Base-by-base conservation (phyloP, 1,140 invertebrate species). In the Lordiphosa clarofinis region DNA sequence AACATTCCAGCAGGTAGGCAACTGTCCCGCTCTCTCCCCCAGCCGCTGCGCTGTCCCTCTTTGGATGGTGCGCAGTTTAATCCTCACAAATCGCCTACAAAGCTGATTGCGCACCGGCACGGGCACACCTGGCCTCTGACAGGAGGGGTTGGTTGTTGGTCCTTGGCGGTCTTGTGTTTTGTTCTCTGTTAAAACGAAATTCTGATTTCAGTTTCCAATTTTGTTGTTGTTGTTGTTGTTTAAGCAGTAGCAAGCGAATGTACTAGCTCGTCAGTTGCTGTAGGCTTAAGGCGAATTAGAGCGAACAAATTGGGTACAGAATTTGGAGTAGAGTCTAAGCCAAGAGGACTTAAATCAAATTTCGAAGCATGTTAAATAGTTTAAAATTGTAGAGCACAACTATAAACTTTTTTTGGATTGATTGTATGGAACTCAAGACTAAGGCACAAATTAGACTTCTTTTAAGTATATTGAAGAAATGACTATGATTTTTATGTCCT, bases 1-100 rank as follows among this genome's bases (percentile, higher is more conserved):
- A 43, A 35, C n/a, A 49, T 48, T 36, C 31, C 42, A 62, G 64
- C 76, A 76, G 78, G 78, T 82, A 82, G 73, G 39, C 76, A 76
- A 37, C 47, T 58, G 37, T 76, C 67, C 43, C 59, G 8, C 40
- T 64, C 50, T 37, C 37, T 8, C 44, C n/a, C 28, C 10, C 11
- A 33, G 11, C 12, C 21, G 11, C 37, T n/a, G 11, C 42, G n/a
- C 7, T 48, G 11, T 43, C 11, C 4, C 44, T 37, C 6, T 15
- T 21, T 33, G 57, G 44, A 47, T 56, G 37, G 78, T 82, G 78
- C 78, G 68, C 78, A 78, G 73, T 84, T 84, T 84, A 84, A 84
- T 84, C 78, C 78, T 84, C 73, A 84, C 78, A 84, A 84, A 84
- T 84, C 78, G 78, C 78, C 78, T 84, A 84, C 78, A 84, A 84